Conservation (phyloP, 2,113 vertebrate genomes). For the Vulpes ferrilata region DNA sequence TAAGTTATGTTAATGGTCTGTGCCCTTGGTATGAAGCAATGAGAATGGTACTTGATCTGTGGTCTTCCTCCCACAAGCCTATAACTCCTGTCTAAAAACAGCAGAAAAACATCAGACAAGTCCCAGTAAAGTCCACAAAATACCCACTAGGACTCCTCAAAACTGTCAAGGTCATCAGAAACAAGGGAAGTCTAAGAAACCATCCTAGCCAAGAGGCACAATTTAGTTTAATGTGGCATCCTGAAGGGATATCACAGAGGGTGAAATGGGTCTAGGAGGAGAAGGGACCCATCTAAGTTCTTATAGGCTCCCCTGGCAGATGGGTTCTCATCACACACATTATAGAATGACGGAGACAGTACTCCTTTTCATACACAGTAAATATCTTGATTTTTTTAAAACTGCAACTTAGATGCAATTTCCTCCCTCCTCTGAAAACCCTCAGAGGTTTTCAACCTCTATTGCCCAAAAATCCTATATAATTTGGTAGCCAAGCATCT, state of each 20-base stretch:
- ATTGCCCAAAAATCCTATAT: neutral
- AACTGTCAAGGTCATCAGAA: neutral
- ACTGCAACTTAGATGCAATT: neutral
- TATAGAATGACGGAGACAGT: neutral
- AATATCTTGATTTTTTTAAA: neutral
- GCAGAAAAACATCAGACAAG: neutral
- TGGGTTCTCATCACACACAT: accelerated
- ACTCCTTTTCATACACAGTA: neutral
- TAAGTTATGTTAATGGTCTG: neutral
- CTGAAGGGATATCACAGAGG: neutral
- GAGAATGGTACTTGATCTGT: neutral
- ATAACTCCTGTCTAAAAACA: neutral
- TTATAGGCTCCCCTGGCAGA: neutral
- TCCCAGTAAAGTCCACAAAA: neutral
- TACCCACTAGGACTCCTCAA: neutral
- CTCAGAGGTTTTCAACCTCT: neutral
- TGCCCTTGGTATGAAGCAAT: too few species aligned
- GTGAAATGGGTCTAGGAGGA: too few species aligned
- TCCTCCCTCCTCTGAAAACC: neutral
- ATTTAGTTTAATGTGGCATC: neutral
- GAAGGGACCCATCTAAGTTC: too few species aligned
- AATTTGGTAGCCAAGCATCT: neutral
- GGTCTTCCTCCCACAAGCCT: neutral
- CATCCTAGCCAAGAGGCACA: neutral
- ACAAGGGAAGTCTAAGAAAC: neutral